phyloP scores from a whole-genome alignment of 2,797 vertebrate genomes.

The Clarias pachynema region DNA sequence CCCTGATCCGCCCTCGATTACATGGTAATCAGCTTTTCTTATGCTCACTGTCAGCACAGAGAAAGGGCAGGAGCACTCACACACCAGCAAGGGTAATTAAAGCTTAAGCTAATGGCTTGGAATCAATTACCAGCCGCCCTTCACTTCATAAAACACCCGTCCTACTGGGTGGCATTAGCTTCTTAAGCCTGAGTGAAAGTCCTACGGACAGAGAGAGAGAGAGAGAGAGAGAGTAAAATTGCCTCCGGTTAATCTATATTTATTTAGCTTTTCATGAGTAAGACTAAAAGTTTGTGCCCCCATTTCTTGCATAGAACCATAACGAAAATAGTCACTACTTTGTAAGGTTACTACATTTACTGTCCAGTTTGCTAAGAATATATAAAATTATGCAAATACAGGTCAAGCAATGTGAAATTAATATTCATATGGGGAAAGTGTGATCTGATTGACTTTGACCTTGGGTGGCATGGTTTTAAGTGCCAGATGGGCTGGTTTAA shows the following conservation, averaged over 20 bases:
- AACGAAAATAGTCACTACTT: background rate
- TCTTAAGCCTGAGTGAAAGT: slow-evolving; percentile 26
- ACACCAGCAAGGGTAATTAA: slow-evolving; percentile 66
- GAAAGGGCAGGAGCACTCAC: slow-evolving; percentile 31
- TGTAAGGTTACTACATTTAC: background rate
- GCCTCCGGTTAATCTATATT: background rate
- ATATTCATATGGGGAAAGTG: background rate
- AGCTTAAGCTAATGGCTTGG: slow-evolving; percentile 60
- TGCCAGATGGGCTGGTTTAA: background rate
- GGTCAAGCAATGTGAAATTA: background rate
- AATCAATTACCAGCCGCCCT: slow-evolving; percentile 66
- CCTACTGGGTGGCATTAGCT: slow-evolving; percentile 33
- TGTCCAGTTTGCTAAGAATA: background rate
- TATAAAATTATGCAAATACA: background rate
- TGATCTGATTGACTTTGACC: background rate
- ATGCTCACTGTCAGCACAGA: slow-evolving; percentile 45
- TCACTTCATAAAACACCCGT: slow-evolving; percentile 50
- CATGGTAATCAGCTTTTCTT: slow-evolving; percentile 72
- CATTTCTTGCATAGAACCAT: background rate
- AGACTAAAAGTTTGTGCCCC: background rate
- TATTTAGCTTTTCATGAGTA: background rate
- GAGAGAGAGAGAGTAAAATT: background rate
- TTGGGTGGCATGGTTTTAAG: background rate
- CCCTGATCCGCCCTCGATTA: slow-evolving; percentile 62
- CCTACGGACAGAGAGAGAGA: too few species aligned